phyloP scores from a whole-genome alignment of 2,113 vertebrate genomes.

The Scolopax mira region DNA sequence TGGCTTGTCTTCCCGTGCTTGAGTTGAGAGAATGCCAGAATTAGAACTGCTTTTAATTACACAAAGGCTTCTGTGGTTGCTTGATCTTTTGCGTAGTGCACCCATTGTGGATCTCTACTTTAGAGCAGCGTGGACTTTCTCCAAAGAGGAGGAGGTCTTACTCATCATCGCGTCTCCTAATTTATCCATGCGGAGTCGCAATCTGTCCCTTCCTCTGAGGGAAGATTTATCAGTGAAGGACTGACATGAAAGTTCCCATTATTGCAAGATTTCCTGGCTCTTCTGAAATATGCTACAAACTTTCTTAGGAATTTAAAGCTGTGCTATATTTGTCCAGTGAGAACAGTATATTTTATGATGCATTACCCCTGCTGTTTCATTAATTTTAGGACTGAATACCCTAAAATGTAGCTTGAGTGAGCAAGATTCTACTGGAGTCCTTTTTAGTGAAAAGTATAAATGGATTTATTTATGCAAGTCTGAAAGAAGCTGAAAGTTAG shows the following conservation, averaged over 20 bases:
- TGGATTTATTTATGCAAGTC: neutral
- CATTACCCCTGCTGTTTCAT: neutral
- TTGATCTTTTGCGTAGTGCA: slow-evolving; percentile 13
- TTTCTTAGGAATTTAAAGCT: neutral
- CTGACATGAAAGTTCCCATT: neutral
- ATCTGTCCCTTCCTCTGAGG: neutral
- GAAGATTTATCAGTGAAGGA: neutral
- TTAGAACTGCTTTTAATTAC: slow-evolving; percentile 51
- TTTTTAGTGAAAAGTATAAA: neutral
- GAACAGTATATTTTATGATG: neutral
- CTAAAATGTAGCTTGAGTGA: neutral
- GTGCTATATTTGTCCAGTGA: neutral
- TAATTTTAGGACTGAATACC: neutral
- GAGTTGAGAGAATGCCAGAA: slow-evolving; percentile 64
- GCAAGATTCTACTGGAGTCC: neutral
- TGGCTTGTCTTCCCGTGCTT: slow-evolving; percentile 47
- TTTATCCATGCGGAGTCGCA: neutral
- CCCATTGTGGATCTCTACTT: slow-evolving; percentile 44
- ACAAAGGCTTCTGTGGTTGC: slow-evolving; percentile 16
- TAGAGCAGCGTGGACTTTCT: slow-evolving; percentile 34
- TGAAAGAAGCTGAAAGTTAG: neutral
- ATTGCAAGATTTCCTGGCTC: neutral
- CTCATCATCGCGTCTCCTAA: neutral
- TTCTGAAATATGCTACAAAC: neutral
- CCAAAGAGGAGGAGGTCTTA: slow-evolving; percentile 4